Base-by-base conservation (phyloP, 2,888 invertebrate species). In the Oeneis ivallda region DNA sequence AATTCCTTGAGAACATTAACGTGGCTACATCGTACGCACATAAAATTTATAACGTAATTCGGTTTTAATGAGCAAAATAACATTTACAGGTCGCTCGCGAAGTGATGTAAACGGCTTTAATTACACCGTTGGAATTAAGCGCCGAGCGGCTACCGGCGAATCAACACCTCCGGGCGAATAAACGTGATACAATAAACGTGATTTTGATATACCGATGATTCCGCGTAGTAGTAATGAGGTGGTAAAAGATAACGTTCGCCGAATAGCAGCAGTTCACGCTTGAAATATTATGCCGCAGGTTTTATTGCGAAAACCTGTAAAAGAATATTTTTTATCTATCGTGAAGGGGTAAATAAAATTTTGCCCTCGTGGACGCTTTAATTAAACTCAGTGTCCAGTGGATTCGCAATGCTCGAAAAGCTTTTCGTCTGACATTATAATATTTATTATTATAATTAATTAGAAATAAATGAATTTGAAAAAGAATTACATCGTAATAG, bases 31-130 rank as follows among this genome's bases (percentile, higher is more conserved):
- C 76, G 76, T 80, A 80, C 77, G 80, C 80, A 79, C 79, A 83
- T 87, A 84, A 86, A 87, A 79, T 87, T 87, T 86, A 87, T 83
- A 84, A 83, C 82, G 83, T 83, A 83, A 87, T 89, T 86, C 77
- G 67, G 78, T 82, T 86, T 87, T 89, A 88, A 89, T 85, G 85
- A 83, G 81, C 82, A 78, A 81, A 87, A 84, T 85, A 87, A 87
- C 86, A 83, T 89, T 88, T 86, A 81, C 87, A 87, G 84, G 82
- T 87, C 81, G 83, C 84, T 87, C 81, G 83, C 79, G 82, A 85
- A 81, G 79, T 82, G 84, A 86, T 82, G 83, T 87, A 85, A 89
- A 88, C 79, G 79, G 83, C 75, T 85, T 86, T 87, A 86, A 89
- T 89, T 86, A 82, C 82, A 76, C 76, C 80, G 76, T 82, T 79